These are phyloP conservation scores for Drosophila mimica DNA, from an alignment of 2,888 invertebrate species.

Conservation along the genomic window DNA sequence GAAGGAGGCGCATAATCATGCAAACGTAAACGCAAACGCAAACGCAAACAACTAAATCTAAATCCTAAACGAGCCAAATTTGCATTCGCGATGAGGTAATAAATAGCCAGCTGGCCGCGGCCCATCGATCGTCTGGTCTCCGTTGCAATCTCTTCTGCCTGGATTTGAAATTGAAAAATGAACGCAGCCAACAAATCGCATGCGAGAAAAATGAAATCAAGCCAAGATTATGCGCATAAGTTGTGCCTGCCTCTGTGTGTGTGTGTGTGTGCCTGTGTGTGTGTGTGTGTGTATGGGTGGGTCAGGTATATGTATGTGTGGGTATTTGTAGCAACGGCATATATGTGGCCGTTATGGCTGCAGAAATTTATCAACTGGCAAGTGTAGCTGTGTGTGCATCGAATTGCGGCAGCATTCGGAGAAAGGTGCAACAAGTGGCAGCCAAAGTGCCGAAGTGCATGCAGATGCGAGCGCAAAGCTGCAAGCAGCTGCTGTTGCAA, in stretches of 20 bases:
- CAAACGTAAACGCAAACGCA: slow-evolving; percentile 20
- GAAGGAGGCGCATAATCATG: slow-evolving; percentile 50
- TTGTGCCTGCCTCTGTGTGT: slow-evolving; percentile 26
- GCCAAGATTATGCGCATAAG: slow-evolving; percentile 80
- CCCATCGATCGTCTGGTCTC: slow-evolving; percentile 67
- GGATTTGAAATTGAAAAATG: slow-evolving; percentile 78
- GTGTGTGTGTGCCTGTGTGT: slow-evolving; percentile 6
- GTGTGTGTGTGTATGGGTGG: slow-evolving; percentile 1
- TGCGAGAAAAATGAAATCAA: slow-evolving; percentile 80
- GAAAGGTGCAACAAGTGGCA: slow-evolving; percentile 79
- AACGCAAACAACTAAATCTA: slow-evolving; percentile 47
- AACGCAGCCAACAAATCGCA: slow-evolving; percentile 65
- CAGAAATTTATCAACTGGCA: slow-evolving; percentile 72
- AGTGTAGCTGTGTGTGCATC: slow-evolving; percentile 37
- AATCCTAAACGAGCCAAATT: slow-evolving; percentile 56
- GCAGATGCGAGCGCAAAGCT: slow-evolving; percentile 54
- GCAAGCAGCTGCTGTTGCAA: slow-evolving; percentile 52
- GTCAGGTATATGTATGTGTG: not conserved
- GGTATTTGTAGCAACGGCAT: slow-evolving; percentile 67
- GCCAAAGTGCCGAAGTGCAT: slow-evolving; percentile 58
- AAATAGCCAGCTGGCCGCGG: slow-evolving; percentile 72
- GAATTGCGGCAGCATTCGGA: slow-evolving; percentile 65
- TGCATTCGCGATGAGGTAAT: slow-evolving; percentile 76
- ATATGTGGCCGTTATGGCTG: slow-evolving; percentile 76
- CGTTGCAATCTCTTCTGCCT: slow-evolving; percentile 10